Evolutionary conservation across 2,888 invertebrate species (phyloP), one percentile per base, ranked within the genome.

Genomic region (Cephus pulcher): DNA sequence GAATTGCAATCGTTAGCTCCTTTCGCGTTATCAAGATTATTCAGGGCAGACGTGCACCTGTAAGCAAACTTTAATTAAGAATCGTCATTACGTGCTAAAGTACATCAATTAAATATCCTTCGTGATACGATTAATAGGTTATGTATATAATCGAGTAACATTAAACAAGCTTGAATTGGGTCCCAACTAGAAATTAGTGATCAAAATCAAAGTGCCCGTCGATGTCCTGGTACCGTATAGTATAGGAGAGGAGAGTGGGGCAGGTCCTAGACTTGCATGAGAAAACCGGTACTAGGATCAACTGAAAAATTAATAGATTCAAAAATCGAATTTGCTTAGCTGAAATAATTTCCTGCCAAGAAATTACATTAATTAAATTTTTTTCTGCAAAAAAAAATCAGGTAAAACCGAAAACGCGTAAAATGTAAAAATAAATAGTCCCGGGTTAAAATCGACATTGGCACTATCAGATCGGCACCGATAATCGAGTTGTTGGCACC

Each of bases 401-500:
- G 1, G 40, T 15, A 40, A 56, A 56, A 23, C 6, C 56, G 23
- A 23, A 23, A 15, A 15, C 23, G 23, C 23, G 6, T 9, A 1
- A 56, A 23, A 56, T 56, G 1, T 6, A 15, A 56, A 6, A 56
- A 23, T 56, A 56, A 23, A 56, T 23, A 56, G 23, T 56, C 9
- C 23, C 2, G 56, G 23, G 9, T 56, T 23, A 56, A 56, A 56
- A 56, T 56, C 23, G 56, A 56, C 23, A 56, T 23, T 56, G 15
- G 56, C 56, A 56, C 56, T 56, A 88, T 88, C 87, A 86, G 86
- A 89, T 90, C 89, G 86, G 86, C 87, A 86, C 88, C 86, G 90
- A 90, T 89, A 89, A 90, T 90, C 89, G 89, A 88, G 86, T 89
- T 90, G 90, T 90, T 89, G 90, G 88, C 90, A 90, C 90, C 89